phyloP scores from a whole-genome alignment of 2,797 vertebrate species.

The Notoglanidium macrostoma region DNA sequence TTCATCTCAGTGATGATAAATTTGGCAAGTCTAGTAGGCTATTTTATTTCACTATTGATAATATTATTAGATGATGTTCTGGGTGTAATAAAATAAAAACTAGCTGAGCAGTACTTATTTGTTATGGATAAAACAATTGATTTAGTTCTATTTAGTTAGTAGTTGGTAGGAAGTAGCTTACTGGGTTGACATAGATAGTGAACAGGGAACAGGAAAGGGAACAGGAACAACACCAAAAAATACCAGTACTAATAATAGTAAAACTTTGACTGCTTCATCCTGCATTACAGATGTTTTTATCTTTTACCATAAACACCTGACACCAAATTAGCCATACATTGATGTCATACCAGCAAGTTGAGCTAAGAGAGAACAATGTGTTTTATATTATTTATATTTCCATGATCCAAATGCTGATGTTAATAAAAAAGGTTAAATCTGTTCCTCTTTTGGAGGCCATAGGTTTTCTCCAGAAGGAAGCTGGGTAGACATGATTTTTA shows the following conservation, averaged over 20 bases:
- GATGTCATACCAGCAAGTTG: not conserved
- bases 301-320: not conserved
- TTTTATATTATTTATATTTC: conserved; percentile 44
- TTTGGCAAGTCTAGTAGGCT: not conserved
- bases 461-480: conserved; percentile 34
- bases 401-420: conserved; percentile 38
- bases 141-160: conserved; percentile 1
- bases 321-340: not conserved
- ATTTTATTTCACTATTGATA: not conserved
- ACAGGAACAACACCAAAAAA: not conserved
- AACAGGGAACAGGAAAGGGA: not conserved
- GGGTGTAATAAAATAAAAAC: not conserved
- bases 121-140: not conserved
- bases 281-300: not conserved
- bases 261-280: not conserved
- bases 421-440: conserved; percentile 39
- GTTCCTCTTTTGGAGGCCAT: conserved; percentile 28
- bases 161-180: not conserved
- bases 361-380: conserved; percentile 25
- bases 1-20: not conserved
- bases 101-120: not conserved
- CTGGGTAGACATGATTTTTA: conserved; percentile 31
- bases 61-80: not conserved
- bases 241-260: not conserved
- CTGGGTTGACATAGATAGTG: not conserved